Conservation (phyloP, 2,113 vertebrate species). For the Elephas maximus region DNA sequence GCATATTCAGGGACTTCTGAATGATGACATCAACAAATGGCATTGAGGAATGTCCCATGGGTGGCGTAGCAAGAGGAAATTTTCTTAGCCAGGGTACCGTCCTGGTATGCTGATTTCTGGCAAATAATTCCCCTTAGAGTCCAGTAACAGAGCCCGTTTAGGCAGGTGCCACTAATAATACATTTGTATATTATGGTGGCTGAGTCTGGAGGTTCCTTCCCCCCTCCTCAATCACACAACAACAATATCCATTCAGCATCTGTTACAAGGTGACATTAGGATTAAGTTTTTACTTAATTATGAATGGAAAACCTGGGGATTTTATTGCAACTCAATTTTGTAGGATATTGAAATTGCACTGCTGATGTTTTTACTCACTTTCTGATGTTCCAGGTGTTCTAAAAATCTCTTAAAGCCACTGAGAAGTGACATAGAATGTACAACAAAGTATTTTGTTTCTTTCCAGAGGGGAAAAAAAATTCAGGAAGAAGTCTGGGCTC, state of each 20-base stretch:
- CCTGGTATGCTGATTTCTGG: constrained; percentile 75
- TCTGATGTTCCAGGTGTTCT: not conserved
- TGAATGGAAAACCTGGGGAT: not conserved
- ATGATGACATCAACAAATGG: constrained; percentile 94
- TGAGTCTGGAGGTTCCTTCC: not conserved
- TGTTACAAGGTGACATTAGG: not conserved
- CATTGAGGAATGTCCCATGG: constrained; percentile 89
- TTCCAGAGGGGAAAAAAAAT: not conserved
- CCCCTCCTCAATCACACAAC: not conserved
- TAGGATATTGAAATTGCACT: not conserved
- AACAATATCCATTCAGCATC: not conserved
- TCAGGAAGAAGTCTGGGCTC: not conserved
- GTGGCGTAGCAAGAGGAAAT: constrained; percentile 89
- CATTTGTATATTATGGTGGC: not conserved
- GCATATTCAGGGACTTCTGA: constrained; percentile 96
- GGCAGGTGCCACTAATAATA: not conserved
- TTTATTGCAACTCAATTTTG: not conserved
- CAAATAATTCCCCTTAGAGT: constrained; percentile 93
- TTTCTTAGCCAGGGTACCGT: constrained; percentile 87
- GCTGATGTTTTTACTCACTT: not conserved
- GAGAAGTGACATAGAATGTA: not conserved
- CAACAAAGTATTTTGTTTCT: not conserved
- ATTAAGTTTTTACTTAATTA: not conserved
- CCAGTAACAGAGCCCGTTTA: constrained; percentile 94
- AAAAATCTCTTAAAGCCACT: not conserved